Conservation (phyloP, 2,113 vertebrate species). For the Crypturellus undulatus region DNA sequence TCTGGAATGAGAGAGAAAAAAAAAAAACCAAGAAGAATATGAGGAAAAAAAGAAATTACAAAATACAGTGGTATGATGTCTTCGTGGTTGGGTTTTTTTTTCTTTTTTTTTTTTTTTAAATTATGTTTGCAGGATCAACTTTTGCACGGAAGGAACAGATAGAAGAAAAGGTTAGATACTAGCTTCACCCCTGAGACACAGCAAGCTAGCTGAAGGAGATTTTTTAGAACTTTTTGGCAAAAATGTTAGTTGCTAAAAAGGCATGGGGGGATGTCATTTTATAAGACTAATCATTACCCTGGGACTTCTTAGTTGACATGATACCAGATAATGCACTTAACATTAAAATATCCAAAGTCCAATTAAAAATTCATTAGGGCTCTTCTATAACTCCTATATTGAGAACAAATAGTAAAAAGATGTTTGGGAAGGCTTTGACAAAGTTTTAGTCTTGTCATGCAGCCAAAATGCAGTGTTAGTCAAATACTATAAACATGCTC, state of each 20-base stretch:
- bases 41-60: background rate
- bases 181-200: background rate
- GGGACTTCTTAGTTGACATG: background rate
- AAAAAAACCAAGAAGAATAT: background rate
- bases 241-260: background rate
- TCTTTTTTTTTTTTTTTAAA: background rate
- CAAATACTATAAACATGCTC: background rate
- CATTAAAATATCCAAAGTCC: background rate
- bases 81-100: background rate
- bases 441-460: background rate
- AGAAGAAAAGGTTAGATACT: background rate
- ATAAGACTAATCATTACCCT: background rate
- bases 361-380: background rate
- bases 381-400: background rate
- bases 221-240: background rate
- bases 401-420: background rate
- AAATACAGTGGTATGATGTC: background rate
- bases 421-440: background rate
- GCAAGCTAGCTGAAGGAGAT: background rate
- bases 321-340: background rate
- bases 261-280: background rate
- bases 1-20: background rate
- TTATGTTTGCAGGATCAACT: background rate
- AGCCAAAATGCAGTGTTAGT: background rate
- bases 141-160: background rate